These are phyloP conservation scores for Nibea coibor DNA, from an alignment of 2,113 vertebrate species.

Conservation along the genomic window DNA sequence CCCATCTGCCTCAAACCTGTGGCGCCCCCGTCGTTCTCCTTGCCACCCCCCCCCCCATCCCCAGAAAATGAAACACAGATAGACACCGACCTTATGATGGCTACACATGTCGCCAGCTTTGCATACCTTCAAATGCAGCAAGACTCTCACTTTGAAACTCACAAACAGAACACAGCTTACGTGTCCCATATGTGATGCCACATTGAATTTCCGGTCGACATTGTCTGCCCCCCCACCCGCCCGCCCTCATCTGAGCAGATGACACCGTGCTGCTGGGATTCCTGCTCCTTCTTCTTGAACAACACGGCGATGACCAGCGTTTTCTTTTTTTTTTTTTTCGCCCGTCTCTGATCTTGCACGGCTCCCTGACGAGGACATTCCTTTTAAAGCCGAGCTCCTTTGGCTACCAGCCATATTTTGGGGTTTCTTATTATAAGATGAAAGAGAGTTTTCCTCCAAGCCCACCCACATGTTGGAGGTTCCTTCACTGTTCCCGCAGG, in stretches of 20 bases:
- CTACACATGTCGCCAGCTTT: constrained; percentile 95
- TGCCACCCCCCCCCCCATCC: not conserved
- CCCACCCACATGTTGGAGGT: constrained; percentile 42
- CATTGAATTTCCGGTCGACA: constrained; percentile 94
- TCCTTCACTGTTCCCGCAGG: not conserved
- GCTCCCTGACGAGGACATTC: not conserved
- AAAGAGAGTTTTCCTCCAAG: constrained; percentile 15
- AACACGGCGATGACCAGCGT: not conserved
- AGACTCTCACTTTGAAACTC: constrained; percentile 55
- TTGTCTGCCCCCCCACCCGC: constrained; percentile 78
- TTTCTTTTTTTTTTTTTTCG: too few species aligned
- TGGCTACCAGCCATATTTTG: not conserved
- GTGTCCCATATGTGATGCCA: constrained; percentile 97
- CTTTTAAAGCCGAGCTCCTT: not conserved
- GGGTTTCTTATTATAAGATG: constrained; percentile 20
- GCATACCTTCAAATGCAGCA: constrained; percentile 84
- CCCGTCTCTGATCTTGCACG: too few species aligned
- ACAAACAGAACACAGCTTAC: constrained; percentile 80
- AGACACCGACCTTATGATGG: constrained; percentile 90
- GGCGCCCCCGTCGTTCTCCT: constrained; percentile 79
- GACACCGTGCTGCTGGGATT: constrained; percentile 87
- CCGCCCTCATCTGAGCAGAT: constrained; percentile 86
- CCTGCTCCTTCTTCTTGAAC: constrained; percentile 70
- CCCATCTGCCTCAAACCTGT: constrained; percentile 99
- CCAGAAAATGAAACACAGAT: constrained; percentile 91